Evolutionary conservation across 2,888 invertebrate species (phyloP).

Genomic region (Cynaeus angustus): DNA sequence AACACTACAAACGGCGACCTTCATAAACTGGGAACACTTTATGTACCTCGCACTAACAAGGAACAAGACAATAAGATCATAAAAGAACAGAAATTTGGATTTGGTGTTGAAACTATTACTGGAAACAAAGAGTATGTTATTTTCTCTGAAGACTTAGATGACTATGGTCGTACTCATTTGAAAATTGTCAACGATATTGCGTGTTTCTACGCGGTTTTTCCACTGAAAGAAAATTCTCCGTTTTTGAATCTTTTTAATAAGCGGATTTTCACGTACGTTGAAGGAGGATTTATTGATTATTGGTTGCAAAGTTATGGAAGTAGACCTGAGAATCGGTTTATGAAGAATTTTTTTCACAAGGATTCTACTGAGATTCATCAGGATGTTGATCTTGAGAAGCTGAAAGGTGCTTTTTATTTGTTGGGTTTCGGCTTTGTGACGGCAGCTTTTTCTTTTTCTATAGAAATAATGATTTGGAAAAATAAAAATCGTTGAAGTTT

Average conservation of each 20-base stretch:
- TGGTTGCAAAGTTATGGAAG: constrained; percentile 50
- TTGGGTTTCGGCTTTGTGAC: constrained; percentile 46
- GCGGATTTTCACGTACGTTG: constrained; percentile 47
- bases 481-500: too few species aligned
- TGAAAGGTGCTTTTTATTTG: constrained; percentile 56
- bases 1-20: constrained; percentile 31
- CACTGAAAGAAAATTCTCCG: constrained; percentile 55
- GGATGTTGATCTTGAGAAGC: constrained; percentile 49
- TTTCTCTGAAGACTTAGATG: constrained; percentile 21
- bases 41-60: not conserved
- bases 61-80: constrained; percentile 7
- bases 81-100: not conserved
- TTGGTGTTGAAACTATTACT: not conserved
- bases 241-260: constrained; percentile 52
- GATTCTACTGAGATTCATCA: constrained; percentile 29
- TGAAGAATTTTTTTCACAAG: constrained; percentile 26
- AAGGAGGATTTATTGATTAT: constrained; percentile 54
- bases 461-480: too few species aligned
- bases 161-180: constrained; percentile 17
- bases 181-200: constrained; percentile 18
- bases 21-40: constrained; percentile 13
- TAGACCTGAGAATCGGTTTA: constrained; percentile 36
- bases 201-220: constrained; percentile 51
- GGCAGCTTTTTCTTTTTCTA: not conserved
- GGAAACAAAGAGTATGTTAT: constrained; percentile 16